phyloP scores from a whole-genome alignment of 2,797 vertebrate genomes.

The Kryptolebias ocellatus region DNA sequence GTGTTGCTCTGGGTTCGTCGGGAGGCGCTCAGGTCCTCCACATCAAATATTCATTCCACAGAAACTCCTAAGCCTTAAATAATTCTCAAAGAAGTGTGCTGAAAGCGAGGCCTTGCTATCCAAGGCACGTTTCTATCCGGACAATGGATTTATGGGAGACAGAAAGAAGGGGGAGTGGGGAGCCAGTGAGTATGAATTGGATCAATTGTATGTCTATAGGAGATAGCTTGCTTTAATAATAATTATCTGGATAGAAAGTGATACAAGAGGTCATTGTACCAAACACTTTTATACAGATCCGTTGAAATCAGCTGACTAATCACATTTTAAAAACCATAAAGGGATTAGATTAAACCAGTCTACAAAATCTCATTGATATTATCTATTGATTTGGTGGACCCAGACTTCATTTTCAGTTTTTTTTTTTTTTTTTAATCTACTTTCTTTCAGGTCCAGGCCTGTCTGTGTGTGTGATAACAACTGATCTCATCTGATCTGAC shows the following conservation, averaged over 20 bases:
- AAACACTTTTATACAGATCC: background rate
- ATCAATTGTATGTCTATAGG: conserved; percentile 54
- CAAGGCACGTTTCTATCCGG: conserved; percentile 79
- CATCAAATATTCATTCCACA: conserved; percentile 87
- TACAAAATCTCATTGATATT: conserved; percentile 13
- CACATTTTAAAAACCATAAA: conserved; percentile 18
- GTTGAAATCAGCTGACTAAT: conserved; percentile 6
- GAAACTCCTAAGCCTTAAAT: conserved; percentile 86
- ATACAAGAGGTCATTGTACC: conserved; percentile 18
- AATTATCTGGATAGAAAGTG: conserved; percentile 24
- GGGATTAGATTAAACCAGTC: conserved; percentile 17
- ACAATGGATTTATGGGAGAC: conserved; percentile 79
- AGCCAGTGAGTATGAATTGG: conserved; percentile 26
- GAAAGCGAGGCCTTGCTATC: conserved; percentile 78
- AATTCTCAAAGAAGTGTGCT: conserved; percentile 86
- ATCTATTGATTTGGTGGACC: conserved; percentile 18
- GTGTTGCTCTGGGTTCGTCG: conserved; percentile 77
- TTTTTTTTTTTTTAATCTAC: conserved; percentile 16
- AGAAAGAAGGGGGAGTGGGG: background rate
- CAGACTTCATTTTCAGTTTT: conserved; percentile 27
- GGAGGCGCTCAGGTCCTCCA: conserved; percentile 79
- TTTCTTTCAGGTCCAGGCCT: conserved; percentile 25
- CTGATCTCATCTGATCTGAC: conserved; percentile 65
- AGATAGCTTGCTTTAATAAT: conserved; percentile 54
- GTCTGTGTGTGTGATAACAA: conserved; percentile 51